Percentiles rank a stretch among this genome's conserved stretches.
These are phyloP conservation scores for Hyles euphorbiae DNA, from an alignment of 1,140 invertebrate species.

Conservation along the genomic window DNA sequence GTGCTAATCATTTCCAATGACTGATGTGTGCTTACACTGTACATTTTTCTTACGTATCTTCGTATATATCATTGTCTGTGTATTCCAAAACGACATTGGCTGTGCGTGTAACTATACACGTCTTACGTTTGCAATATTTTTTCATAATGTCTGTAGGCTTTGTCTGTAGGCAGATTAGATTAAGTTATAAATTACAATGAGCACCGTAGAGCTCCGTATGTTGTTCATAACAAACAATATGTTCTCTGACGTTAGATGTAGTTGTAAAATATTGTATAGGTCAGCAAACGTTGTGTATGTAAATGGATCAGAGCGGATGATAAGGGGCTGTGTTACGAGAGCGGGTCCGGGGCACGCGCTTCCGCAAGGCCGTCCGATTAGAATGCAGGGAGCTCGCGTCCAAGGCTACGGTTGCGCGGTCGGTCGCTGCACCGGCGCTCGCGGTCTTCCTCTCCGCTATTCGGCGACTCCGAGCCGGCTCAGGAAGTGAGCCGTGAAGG, in stretches of 20 bases:
- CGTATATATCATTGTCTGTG: background rate
- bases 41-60: background rate
- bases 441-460: slow-evolving; percentile 54
- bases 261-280: background rate
- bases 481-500: slow-evolving; percentile 65
- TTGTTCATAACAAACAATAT: too few relatives aligned
- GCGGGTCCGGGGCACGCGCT: slow-evolving; percentile 52
- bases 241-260: background rate
- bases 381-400: slow-evolving; percentile 70
- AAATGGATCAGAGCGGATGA: slow-evolving; percentile 23
- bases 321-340: slow-evolving; percentile 62
- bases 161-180: background rate
- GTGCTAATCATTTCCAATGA: slow-evolving; percentile 45
- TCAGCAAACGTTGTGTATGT: background rate
- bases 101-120: too few relatives aligned
- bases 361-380: slow-evolving; percentile 71
- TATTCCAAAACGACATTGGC: too few relatives aligned
- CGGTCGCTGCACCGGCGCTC: slow-evolving; percentile 61
- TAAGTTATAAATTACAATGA: too few relatives aligned
- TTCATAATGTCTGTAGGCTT: background rate
- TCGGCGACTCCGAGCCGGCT: slow-evolving; percentile 47
- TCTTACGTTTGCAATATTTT: background rate
- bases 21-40: slow-evolving; percentile 22
- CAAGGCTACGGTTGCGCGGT: slow-evolving; percentile 61
- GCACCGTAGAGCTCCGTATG: too few relatives aligned